phyloP scores from a whole-genome alignment of 2,797 vertebrate species.

The Sebastes variabilis region DNA sequence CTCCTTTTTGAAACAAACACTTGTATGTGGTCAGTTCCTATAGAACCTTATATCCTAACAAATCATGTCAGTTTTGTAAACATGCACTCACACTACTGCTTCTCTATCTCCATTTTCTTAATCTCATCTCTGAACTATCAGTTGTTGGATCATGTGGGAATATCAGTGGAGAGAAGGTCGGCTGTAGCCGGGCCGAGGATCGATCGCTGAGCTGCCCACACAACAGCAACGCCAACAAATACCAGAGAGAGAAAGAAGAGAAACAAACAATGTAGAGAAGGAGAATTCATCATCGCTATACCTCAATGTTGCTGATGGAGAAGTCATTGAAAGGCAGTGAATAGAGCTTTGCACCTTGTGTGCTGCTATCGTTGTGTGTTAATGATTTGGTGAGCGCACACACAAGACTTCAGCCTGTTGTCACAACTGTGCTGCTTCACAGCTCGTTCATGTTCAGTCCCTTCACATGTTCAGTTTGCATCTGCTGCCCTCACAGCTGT shows the following conservation, averaged over 20 bases:
- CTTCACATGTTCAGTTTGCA: neutral
- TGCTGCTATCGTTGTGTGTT: neutral
- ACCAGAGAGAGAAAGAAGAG: slow-evolving; percentile 1
- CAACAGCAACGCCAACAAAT: slow-evolving; percentile 23
- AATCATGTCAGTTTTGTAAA: neutral
- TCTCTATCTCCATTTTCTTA: neutral
- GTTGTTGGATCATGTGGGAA: slow-evolving; percentile 31
- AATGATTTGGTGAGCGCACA: neutral
- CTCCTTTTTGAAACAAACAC: neutral
- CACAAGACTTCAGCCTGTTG: neutral
- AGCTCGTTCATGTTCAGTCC: neutral
- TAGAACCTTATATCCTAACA: neutral
- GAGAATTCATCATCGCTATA: neutral
- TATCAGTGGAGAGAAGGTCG: slow-evolving; percentile 45
- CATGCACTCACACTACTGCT: neutral
- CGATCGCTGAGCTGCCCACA: slow-evolving; percentile 59
- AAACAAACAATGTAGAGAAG: neutral
- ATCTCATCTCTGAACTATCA: slow-evolving; percentile 23
- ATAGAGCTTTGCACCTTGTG: neutral
- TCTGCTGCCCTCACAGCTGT: slow-evolving; percentile 48
- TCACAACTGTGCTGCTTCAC: slow-evolving; percentile 27
- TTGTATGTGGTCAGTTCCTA: neutral
- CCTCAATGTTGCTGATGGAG: neutral
- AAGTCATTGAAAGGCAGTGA: neutral
- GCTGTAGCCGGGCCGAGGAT: slow-evolving; percentile 28